phyloP scores from a whole-genome alignment of 2,113 vertebrate genomes.

The Petromus typicus region DNA sequence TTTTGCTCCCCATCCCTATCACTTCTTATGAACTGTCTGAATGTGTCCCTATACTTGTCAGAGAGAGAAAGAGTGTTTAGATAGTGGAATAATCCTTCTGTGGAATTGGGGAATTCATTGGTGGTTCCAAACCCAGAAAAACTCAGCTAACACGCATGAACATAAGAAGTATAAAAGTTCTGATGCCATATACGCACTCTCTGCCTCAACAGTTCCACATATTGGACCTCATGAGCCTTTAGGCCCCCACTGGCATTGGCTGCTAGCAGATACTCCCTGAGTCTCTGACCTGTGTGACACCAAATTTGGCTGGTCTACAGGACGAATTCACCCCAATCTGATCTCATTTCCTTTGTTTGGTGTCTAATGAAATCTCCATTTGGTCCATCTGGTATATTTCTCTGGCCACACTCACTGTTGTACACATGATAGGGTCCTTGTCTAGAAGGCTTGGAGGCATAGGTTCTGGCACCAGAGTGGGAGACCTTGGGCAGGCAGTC shows the following conservation, averaged over 20 bases:
- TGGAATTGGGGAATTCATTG: not conserved
- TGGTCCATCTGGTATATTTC: not conserved
- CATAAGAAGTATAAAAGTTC: not conserved
- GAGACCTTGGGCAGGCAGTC: not conserved
- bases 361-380: slow-evolving; percentile 47
- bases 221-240: not conserved
- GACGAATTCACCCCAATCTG: slow-evolving; percentile 29
- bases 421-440: not conserved
- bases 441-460: not conserved
- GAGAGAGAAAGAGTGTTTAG: not conserved
- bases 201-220: not conserved
- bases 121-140: not conserved
- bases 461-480: slow-evolving; percentile 12
- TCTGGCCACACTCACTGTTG: not conserved
- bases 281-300: not conserved
- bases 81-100: slow-evolving; percentile 37
- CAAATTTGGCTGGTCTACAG: slow-evolving; percentile 22
- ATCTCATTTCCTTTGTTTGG: not conserved
- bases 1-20: not conserved
- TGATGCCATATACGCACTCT: not conserved
- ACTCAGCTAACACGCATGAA: not conserved
- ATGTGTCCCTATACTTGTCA: not conserved
- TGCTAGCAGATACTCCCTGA: not conserved
- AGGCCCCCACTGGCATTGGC: not conserved
- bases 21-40: not conserved